These are phyloP conservation scores for Apaloderma vittatum DNA, from an alignment of 2,113 vertebrate genomes.

Conservation along the genomic window DNA sequence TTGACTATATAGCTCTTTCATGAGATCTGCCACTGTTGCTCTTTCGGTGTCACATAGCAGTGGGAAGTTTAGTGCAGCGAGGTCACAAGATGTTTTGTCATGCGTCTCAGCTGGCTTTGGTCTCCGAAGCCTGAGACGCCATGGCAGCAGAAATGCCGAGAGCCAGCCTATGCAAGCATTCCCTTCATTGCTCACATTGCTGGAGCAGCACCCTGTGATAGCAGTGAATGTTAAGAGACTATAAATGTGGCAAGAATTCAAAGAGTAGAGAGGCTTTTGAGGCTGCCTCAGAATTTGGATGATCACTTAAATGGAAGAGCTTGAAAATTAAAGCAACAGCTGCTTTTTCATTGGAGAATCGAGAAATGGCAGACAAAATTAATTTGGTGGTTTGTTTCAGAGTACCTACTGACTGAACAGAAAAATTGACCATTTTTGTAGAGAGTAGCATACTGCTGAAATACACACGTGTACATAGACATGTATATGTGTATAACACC, in stretches of 20 bases:
- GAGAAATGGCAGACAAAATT: neutral
- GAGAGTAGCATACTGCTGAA: neutral
- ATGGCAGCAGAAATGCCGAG: neutral
- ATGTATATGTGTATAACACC: neutral
- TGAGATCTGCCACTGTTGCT: neutral
- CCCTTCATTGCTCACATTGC: neutral
- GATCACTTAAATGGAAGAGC: neutral
- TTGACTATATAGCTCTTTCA: neutral
- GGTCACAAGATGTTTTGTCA: constrained; percentile 33
- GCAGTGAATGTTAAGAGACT: constrained; percentile 1
- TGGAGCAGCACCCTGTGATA: constrained; percentile 3
- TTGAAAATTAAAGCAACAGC: neutral
- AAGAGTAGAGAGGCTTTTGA: constrained; percentile 1
- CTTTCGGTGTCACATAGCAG: neutral
- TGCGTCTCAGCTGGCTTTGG: neutral
- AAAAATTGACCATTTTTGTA: neutral
- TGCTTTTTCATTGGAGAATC: neutral
- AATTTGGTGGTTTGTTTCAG: neutral
- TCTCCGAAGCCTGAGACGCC: neutral
- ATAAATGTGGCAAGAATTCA: constrained; percentile 55
- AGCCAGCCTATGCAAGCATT: constrained; percentile 37
- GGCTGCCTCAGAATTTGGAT: neutral
- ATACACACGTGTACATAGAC: neutral
- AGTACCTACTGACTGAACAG: neutral
- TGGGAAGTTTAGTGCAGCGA: neutral